These are phyloP conservation scores for Gnathochromis pfefferi DNA, from an alignment of 2,113 vertebrate species.

Conservation along the genomic window DNA sequence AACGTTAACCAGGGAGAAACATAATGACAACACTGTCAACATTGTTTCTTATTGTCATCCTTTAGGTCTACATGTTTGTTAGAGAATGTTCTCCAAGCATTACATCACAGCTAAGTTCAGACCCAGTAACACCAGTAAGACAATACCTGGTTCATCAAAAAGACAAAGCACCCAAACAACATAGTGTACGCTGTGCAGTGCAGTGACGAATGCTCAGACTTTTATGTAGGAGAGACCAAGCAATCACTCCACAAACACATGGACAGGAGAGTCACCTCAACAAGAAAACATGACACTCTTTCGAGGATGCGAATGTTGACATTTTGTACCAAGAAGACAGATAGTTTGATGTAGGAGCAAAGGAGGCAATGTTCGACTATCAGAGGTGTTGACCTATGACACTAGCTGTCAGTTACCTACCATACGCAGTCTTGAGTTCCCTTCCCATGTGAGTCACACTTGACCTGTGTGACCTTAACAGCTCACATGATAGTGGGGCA, in stretches of 20 bases:
- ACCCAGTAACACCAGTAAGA: background rate
- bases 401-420: background rate
- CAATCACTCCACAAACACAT: background rate
- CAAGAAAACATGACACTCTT: background rate
- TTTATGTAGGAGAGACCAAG: background rate
- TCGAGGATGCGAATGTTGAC: background rate
- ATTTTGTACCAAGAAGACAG: background rate
- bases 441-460: background rate
- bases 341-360: background rate
- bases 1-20: background rate
- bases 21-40: background rate
- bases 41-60: background rate
- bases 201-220: background rate
- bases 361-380: background rate
- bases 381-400: background rate
- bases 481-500: background rate
- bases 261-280: background rate
- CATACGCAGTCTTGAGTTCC: background rate
- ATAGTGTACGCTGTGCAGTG: background rate
- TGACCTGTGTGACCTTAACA: background rate
- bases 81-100: background rate
- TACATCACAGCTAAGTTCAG: background rate
- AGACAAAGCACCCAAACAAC: background rate
- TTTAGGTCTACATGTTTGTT: background rate
- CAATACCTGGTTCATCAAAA: background rate